A percentile compares a stretch with the other conserved stretches of the same genome.
phyloP scores from a whole-genome alignment of 2,888 invertebrate genomes.

The Rambutsinella grinnellia region DNA sequence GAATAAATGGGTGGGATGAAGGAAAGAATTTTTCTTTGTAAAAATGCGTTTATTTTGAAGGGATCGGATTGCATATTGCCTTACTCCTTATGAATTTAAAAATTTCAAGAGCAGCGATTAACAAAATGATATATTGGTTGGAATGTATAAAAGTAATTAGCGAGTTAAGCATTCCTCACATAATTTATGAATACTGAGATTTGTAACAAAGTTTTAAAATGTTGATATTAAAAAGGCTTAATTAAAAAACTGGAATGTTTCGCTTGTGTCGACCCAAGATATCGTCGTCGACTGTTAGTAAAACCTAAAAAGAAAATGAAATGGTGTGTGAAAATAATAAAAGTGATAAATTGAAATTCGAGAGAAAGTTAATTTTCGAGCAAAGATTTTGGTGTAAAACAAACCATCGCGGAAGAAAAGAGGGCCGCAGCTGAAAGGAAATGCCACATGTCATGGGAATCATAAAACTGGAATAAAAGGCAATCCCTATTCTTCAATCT shows the following conservation, averaged over 20 bases:
- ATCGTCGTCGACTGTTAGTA: constrained; percentile 85
- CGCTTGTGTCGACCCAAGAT: constrained; percentile 76
- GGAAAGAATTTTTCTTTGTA: background rate
- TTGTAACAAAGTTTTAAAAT: too few species aligned
- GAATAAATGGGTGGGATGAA: background rate
- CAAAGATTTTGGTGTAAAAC: too few species aligned
- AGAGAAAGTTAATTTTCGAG: too few species aligned
- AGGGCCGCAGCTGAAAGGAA: constrained; percentile 70
- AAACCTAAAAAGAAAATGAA: constrained; percentile 68
- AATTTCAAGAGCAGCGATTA: too few species aligned
- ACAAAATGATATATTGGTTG: too few species aligned
- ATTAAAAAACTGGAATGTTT: constrained; percentile 81
- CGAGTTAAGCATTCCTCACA: too few species aligned
- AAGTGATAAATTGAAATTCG: too few species aligned
- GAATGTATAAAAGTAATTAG: too few species aligned
- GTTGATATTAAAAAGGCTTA: background rate
- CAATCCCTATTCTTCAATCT: constrained; percentile 68
- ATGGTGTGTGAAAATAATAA: too few species aligned
- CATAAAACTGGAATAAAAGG: constrained; percentile 69
- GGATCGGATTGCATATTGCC: too few species aligned
- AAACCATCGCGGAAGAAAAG: constrained; percentile 70
- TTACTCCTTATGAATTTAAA: background rate
- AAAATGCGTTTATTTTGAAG: too few species aligned
- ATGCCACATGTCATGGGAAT: constrained; percentile 71
- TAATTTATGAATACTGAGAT: too few species aligned